These are phyloP conservation scores for Plectrocnemia conspersa DNA, from an alignment of 1,140 invertebrate species.

Conservation along the genomic window DNA sequence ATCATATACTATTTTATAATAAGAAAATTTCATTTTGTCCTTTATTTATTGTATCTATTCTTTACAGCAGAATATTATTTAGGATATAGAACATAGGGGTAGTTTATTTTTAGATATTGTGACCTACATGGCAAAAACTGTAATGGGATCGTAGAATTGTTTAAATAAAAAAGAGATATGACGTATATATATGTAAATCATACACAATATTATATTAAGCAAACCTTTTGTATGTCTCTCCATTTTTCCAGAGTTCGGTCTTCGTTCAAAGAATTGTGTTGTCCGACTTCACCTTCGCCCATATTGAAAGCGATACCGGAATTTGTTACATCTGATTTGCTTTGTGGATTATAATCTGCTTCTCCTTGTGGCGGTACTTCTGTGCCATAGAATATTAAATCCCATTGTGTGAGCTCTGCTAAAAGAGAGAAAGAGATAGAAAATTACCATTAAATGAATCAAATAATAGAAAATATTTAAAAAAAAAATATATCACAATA, in stretches of 20 bases:
- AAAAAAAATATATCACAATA: slow-evolving; percentile 12
- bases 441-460: slow-evolving; percentile 8
- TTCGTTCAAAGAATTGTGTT: slow-evolving; percentile 32
- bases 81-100: no score
- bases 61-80: no score
- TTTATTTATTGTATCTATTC: no score
- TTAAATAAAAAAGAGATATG: no score
- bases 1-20: no score
- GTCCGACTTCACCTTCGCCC: slow-evolving; percentile 25
- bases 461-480: not conserved
- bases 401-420: slow-evolving; percentile 61
- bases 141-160: no score
- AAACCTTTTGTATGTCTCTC: slow-evolving; percentile 45
- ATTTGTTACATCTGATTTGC: not conserved
- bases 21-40: no score
- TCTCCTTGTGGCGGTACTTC: slow-evolving; percentile 56
- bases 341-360: slow-evolving; percentile 12
- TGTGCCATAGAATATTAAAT: slow-evolving; percentile 74
- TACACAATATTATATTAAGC: no score
- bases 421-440: slow-evolving; percentile 34
- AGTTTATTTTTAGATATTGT: no score
- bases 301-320: slow-evolving; percentile 1
- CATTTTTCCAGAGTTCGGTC: slow-evolving; percentile 39
- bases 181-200: no score
- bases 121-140: no score